These are phyloP conservation scores for Sebastes minor DNA, from an alignment of 2,797 vertebrate species.

Conservation along the genomic window DNA sequence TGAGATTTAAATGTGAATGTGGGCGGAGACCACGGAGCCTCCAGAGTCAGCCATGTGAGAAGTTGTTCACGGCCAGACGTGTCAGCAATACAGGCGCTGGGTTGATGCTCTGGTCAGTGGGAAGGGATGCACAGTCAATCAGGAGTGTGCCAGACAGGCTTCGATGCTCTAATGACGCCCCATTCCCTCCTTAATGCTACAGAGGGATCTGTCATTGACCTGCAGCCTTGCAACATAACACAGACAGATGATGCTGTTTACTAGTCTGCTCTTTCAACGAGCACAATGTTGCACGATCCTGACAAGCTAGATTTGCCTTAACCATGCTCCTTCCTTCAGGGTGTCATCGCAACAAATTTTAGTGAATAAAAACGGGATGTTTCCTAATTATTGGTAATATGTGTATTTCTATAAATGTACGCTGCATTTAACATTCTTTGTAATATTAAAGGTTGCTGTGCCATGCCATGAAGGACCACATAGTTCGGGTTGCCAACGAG, in stretches of 20 bases:
- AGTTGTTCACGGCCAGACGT: conserved; percentile 30
- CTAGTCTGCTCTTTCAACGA: conserved; percentile 33
- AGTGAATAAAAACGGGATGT: neutral
- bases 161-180: conserved; percentile 60
- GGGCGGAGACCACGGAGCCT: conserved; percentile 21
- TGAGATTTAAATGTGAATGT: conserved; percentile 62
- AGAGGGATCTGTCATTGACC: conserved; percentile 63
- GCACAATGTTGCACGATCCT: conserved; percentile 11
- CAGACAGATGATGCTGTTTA: conserved; percentile 66
- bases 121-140: conserved; percentile 55
- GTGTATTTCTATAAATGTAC: neutral
- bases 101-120: conserved; percentile 55
- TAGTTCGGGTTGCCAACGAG: conserved; percentile 97
- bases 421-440: conserved; percentile 4
- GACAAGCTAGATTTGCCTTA: neutral
- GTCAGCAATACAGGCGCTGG: conserved; percentile 16
- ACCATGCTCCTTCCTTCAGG: neutral
- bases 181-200: conserved; percentile 61
- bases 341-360: neutral
- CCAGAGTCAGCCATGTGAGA: conserved; percentile 50
- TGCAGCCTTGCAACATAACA: conserved; percentile 60
- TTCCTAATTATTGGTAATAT: neutral
- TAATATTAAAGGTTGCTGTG: conserved; percentile 87
- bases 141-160: conserved; percentile 50
- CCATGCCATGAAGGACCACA: conserved; percentile 99